phyloP scores from a whole-genome alignment of 2,888 invertebrate species.

The Patella pellucida region DNA sequence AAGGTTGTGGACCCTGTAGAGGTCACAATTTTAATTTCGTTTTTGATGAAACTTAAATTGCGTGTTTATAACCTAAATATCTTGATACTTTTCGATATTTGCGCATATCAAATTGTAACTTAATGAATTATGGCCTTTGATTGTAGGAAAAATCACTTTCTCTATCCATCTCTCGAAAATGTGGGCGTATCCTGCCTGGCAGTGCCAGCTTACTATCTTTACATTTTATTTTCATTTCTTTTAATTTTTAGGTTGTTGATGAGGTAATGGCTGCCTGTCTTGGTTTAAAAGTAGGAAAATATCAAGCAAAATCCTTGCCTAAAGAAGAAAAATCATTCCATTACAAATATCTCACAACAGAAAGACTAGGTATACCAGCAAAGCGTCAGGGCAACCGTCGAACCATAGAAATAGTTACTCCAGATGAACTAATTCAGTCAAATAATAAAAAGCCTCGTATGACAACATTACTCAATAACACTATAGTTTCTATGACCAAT shows the following conservation, averaged over 20 bases:
- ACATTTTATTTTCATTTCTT: background rate
- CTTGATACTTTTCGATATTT: too few species aligned
- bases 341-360: conserved; percentile 43
- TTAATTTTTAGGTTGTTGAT: conserved; percentile 52
- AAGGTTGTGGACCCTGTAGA: too few species aligned
- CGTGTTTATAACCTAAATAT: too few species aligned
- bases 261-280: conserved; percentile 47
- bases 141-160: too few species aligned
- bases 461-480: conserved; percentile 9
- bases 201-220: too few species aligned
- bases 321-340: conserved; percentile 44
- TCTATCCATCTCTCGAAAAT: too few species aligned
- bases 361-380: conserved; percentile 28
- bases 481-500: conserved; percentile 4
- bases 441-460: conserved; percentile 12
- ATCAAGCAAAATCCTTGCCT: conserved; percentile 55
- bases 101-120: too few species aligned
- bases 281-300: conserved; percentile 49
- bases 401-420: conserved; percentile 45
- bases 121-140: too few species aligned
- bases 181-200: too few species aligned
- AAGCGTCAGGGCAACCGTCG: conserved; percentile 39
- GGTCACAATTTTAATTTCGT: too few species aligned
- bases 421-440: conserved; percentile 39
- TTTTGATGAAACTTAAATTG: too few species aligned